Evolutionary conservation across 2,113 vertebrate genomes (phyloP).

Genomic region (Oostethus manadensis): DNA sequence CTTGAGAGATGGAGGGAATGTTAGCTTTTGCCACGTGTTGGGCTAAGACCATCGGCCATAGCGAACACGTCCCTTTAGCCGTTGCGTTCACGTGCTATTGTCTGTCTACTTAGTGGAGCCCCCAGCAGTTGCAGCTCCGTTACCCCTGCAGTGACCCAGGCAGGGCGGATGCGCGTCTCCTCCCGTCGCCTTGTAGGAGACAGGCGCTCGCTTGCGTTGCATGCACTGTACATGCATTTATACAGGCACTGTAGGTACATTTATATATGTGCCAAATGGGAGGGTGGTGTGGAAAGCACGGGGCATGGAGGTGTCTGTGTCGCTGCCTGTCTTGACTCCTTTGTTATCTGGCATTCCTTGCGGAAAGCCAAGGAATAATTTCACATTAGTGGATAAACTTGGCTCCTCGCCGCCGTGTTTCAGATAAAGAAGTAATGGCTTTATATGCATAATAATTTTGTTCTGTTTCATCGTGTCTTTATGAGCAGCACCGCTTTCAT

Average conservation of each 20-base stretch:
- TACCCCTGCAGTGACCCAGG: constrained; percentile 13
- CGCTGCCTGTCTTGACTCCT: too few relatives aligned
- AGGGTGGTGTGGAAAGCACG: background rate
- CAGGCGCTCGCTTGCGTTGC: background rate
- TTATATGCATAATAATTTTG: background rate
- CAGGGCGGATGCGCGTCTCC: constrained; percentile 39
- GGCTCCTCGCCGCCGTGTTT: too few relatives aligned
- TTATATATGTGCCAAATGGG: background rate
- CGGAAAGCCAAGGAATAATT: too few relatives aligned
- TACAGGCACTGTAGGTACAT: background rate
- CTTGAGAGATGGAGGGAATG: background rate
- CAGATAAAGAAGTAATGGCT: too few relatives aligned
- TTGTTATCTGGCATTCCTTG: too few relatives aligned
- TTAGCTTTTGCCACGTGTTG: background rate
- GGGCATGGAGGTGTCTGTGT: background rate
- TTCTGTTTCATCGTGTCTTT: background rate
- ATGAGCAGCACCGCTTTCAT: background rate
- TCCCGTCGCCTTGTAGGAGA: background rate
- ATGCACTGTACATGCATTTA: background rate
- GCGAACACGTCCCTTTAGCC: background rate
- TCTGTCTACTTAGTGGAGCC: background rate
- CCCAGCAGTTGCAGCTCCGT: background rate
- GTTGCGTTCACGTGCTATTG: too few relatives aligned
- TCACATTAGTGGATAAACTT: too few relatives aligned
- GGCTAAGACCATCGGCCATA: background rate